These are phyloP conservation scores for Antechinus flavipes DNA, from an alignment of 2,113 vertebrate genomes.

Conservation along the genomic window DNA sequence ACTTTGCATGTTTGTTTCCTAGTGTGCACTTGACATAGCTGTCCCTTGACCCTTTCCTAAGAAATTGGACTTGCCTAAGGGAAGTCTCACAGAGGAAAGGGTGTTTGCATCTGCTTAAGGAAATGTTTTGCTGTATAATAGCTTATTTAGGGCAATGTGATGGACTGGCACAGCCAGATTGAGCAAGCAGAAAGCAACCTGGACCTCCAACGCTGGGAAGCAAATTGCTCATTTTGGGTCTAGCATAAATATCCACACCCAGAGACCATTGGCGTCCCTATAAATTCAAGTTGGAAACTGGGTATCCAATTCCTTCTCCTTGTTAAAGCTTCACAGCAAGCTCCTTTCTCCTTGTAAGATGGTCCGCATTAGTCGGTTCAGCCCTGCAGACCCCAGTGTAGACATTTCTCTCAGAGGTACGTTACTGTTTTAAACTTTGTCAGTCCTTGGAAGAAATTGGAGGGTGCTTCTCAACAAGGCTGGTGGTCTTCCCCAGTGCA, in stretches of 20 bases:
- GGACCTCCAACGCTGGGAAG: slow-evolving; percentile 22
- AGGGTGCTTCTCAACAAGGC: not conserved
- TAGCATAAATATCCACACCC: slow-evolving; percentile 32
- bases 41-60: slow-evolving; percentile 75
- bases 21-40: slow-evolving; percentile 52
- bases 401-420: slow-evolving; percentile 74
- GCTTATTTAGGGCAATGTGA: slow-evolving; percentile 68
- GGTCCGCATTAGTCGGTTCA: slow-evolving; percentile 74
- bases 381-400: slow-evolving; percentile 67
- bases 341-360: slow-evolving; percentile 43
- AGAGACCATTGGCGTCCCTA: not conserved
- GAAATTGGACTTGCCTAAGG: slow-evolving; percentile 72
- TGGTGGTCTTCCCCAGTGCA: slow-evolving; percentile 23
- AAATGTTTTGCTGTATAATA: slow-evolving; percentile 68
- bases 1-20: slow-evolving; percentile 41
- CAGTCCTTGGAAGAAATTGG: not conserved
- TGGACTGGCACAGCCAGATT: slow-evolving; percentile 73
- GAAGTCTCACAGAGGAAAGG: slow-evolving; percentile 61
- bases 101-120: slow-evolving; percentile 79
- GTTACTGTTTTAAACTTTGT: slow-evolving; percentile 74
- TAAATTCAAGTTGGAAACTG: slow-evolving; percentile 32
- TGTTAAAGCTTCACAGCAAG: not conserved
- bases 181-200: slow-evolving; percentile 63
- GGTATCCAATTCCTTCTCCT: slow-evolving; percentile 39
- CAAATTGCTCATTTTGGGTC: not conserved